A percentile compares a stretch with the other conserved stretches of the same genome.
Conservation (phyloP, 2,113 vertebrate species). For the Psilopsiagon aymara region DNA sequence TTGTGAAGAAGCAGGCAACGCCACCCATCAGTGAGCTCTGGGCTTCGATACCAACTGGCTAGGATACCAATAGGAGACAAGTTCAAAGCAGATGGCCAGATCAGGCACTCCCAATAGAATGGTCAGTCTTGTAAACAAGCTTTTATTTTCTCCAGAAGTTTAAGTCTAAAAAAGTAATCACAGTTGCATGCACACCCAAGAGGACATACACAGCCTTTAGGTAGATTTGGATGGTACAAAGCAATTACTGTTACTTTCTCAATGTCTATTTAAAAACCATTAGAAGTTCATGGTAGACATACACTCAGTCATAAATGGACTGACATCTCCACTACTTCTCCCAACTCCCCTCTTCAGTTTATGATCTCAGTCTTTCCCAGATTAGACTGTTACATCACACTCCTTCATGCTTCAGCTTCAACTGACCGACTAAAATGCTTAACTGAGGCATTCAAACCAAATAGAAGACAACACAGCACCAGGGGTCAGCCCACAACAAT, state of each 20-base stretch:
- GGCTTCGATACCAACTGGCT: neutral
- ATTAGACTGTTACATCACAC: neutral
- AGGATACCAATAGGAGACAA: neutral
- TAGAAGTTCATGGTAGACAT: neutral
- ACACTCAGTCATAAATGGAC: neutral
- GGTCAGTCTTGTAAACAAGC: neutral
- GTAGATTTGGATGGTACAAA: neutral
- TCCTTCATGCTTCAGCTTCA: neutral
- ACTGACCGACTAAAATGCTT: neutral
- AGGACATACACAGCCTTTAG: neutral
- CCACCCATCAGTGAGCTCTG: fast-evolving
- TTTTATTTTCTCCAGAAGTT: neutral
- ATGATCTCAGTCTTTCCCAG: neutral
- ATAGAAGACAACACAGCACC: neutral
- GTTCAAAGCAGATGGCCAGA: neutral
- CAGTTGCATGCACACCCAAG: neutral
- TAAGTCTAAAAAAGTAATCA: neutral
- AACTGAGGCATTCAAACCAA: neutral
- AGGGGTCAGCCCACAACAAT: neutral
- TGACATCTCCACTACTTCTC: neutral
- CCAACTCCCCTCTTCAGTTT: neutral
- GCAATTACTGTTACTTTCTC: neutral
- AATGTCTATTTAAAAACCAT: neutral
- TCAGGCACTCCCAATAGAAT: neutral
- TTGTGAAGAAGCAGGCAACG: fast-evolving